A percentile compares a stretch with the other conserved stretches of the same genome.
phyloP scores from a whole-genome alignment of 1,140 invertebrate genomes.

The Polyergus mexicanus region DNA sequence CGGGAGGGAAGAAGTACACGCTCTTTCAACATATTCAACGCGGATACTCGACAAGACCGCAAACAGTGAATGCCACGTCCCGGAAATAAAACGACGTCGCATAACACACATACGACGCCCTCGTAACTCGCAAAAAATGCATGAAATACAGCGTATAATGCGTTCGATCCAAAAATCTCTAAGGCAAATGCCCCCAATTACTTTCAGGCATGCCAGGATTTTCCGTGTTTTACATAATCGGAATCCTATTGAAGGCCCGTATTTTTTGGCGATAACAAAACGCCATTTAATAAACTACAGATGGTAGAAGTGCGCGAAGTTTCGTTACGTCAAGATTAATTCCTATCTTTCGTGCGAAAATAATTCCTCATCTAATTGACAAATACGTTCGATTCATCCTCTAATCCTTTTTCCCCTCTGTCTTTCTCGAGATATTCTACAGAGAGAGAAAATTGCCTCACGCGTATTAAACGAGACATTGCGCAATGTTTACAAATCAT shows the following conservation, averaged over 20 bases:
- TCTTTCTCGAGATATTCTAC: constrained; percentile 8
- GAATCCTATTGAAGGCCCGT: neutral
- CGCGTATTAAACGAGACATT: neutral
- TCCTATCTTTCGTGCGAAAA: constrained; percentile 2
- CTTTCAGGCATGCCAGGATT: constrained; percentile 30
- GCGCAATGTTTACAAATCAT: neutral
- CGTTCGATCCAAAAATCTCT: constrained; percentile 58
- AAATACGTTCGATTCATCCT: neutral
- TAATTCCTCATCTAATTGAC: neutral
- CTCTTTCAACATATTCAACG: constrained; percentile 39
- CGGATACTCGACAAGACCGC: constrained; percentile 42
- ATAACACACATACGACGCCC: neutral
- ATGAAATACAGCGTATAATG: constrained; percentile 23
- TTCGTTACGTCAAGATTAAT: constrained; percentile 13
- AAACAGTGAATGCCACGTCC: constrained; percentile 28
- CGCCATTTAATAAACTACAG: constrained; percentile 11
- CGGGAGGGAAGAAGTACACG: constrained; percentile 6
- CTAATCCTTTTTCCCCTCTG: constrained; percentile 5
- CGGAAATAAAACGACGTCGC: constrained; percentile 46
- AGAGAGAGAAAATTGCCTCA: neutral
- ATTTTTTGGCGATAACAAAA: constrained; percentile 21
- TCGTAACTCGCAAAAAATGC: constrained; percentile 53
- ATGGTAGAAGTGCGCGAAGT: neutral
- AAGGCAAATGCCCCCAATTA: constrained; percentile 41
- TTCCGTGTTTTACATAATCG: constrained; percentile 47